These are phyloP conservation scores for Copsychus sechellarum DNA, from an alignment of 2,113 vertebrate species.

Conservation along the genomic window DNA sequence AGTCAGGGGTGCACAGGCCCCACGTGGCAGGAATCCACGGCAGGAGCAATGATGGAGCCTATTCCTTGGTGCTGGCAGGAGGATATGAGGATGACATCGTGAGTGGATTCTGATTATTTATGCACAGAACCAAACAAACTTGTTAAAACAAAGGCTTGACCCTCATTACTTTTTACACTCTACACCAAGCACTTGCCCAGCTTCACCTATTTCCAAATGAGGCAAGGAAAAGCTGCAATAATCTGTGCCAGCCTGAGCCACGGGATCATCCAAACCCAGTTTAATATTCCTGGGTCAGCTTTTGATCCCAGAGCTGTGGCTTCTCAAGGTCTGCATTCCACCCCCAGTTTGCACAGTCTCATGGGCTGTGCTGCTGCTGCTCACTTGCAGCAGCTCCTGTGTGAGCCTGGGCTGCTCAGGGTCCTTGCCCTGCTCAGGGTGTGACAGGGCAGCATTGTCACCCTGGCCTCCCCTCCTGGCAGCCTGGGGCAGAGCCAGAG, in stretches of 20 bases:
- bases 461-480: not conserved
- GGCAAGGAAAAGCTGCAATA: not conserved
- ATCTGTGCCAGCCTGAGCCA: not conserved
- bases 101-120: conserved; percentile 14
- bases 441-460: not conserved
- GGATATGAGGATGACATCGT: conserved; percentile 97
- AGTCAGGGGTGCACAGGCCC: conserved; percentile 91
- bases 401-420: not conserved
- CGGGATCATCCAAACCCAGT: not conserved
- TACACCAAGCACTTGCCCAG: fast-evolving
- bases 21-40: conserved; percentile 96
- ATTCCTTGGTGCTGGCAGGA: conserved; percentile 92
- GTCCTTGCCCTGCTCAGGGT: not conserved
- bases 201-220: not conserved
- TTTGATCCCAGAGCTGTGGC: not conserved
- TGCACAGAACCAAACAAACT: not conserved
- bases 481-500: fast-evolving
- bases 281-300: not conserved
- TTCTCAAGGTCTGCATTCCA: not conserved
- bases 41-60: conserved; percentile 93
- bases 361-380: not conserved
- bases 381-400: not conserved
- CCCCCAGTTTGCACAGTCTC: not conserved
- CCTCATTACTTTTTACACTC: not conserved
- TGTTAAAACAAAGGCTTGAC: not conserved